These are phyloP conservation scores for Protonibea diacanthus DNA, from an alignment of 2,797 vertebrate genomes.

Conservation along the genomic window DNA sequence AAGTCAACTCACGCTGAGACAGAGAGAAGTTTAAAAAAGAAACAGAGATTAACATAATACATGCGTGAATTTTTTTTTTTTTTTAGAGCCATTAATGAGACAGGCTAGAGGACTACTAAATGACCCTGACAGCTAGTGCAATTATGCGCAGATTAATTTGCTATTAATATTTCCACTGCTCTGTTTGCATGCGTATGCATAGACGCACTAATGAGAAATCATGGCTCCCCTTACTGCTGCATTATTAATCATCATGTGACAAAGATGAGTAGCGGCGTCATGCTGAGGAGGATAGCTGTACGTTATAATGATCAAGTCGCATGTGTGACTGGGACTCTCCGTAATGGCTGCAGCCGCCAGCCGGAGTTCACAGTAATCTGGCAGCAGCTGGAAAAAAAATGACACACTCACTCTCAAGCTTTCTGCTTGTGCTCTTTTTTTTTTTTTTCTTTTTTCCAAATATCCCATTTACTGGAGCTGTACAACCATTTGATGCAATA, in stretches of 20 bases:
- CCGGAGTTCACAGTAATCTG: constrained; percentile 32
- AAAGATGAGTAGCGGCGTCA: constrained; percentile 43
- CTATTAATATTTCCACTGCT: constrained; percentile 55
- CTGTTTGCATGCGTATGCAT: constrained; percentile 64
- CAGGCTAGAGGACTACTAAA: constrained; percentile 66
- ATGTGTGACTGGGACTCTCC: constrained; percentile 48
- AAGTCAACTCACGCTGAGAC: constrained; percentile 40
- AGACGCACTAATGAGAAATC: constrained; percentile 65
- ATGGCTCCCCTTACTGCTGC: constrained; percentile 39
- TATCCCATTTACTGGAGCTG: constrained; percentile 51
- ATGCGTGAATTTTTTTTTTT: constrained; percentile 44
- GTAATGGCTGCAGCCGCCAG: constrained; percentile 44
- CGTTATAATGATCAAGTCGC: constrained; percentile 64
- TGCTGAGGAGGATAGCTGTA: constrained; percentile 44
- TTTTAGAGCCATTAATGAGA: constrained; percentile 54
- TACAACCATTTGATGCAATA: constrained; percentile 60
- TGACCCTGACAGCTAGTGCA: constrained; percentile 62
- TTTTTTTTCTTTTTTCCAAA: constrained; percentile 2
- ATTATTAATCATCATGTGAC: constrained; percentile 69
- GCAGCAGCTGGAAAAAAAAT: constrained; percentile 44
- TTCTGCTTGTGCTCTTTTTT: constrained; percentile 22
- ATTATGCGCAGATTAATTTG: constrained; percentile 74
- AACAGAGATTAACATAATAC: constrained; percentile 48
- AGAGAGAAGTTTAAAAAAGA: constrained; percentile 11
- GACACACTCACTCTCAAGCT: constrained; percentile 22